Base-by-base conservation (phyloP, 2,888 invertebrate genomes). In the Dicroscelio sp. region DNA sequence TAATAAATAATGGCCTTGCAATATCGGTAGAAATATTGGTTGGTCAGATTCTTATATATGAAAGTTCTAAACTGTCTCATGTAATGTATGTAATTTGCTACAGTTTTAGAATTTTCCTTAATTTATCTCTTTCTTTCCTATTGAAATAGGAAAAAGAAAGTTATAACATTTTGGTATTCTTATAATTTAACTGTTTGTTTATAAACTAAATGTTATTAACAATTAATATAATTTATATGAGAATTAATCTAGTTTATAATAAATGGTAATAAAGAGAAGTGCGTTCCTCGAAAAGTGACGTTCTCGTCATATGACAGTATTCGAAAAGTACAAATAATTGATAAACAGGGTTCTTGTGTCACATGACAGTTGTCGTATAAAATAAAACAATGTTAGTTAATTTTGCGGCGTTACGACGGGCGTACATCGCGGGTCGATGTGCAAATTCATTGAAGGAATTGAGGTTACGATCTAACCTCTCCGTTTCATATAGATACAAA, bases 391-490 rank as follows among this genome's bases (percentile, higher is more conserved):
- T 90, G 75, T 83, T 79, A 60, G n/a, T 60, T 33, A 82, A 82
- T 58, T 86, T 86, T 71, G 14, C 83, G 20, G 71, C 76, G 6
- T 65, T 78, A 55, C 86, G 90, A 38, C 82, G 71, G 38, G 55
- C 52, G 6, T 55, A 55, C 43, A 31, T 76, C 20, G 76, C 58
- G 1, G 43, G 71, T 48, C 83, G 78, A 48, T 76, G 69, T 82
- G 58, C 35, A 30, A 65, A 38, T 52, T 76, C 69, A 23, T 48
- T 82, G 52, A 90, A 76, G 38, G 27, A 82, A 25, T 76, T 58
- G 52, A 82, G 82, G 71, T 35, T 86, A 31, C 80, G 58, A 86
- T 63, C 85, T 86, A 90, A 90, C 89, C 89, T 90, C 60, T 33
- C 75, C 27, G 38, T 79, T 17, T 48, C 73, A 12, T 1, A 38